phyloP scores from a whole-genome alignment of 2,888 invertebrate species.

The Leptinotarsa tumamoca region DNA sequence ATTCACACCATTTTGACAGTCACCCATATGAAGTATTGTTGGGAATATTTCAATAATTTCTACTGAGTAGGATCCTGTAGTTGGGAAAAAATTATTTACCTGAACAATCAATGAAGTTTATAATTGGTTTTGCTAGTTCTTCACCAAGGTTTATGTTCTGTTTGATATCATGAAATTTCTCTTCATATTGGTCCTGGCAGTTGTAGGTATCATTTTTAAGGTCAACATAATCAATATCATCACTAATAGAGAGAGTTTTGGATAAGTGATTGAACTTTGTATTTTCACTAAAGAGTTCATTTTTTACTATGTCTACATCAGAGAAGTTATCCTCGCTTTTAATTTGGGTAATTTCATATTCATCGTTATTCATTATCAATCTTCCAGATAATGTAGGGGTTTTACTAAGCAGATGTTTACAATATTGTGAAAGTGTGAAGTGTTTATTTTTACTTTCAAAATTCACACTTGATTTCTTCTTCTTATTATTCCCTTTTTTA shows the following conservation, averaged over 20 bases:
- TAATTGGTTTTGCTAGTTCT: neutral
- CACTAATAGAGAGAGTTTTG: neutral
- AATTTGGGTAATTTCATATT: neutral
- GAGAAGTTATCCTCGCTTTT: neutral
- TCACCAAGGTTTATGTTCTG: neutral
- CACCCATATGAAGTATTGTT: too few species aligned
- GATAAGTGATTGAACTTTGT: neutral
- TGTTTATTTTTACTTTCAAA: too few species aligned
- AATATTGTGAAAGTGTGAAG: too few species aligned
- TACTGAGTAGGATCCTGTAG: too few species aligned
- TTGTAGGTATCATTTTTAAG: neutral
- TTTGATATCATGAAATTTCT: neutral
- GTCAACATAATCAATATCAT: neutral
- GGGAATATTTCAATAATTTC: too few species aligned
- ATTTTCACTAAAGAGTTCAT: neutral
- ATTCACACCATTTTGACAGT: too few species aligned
- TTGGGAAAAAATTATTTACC: neutral
- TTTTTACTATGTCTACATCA: neutral
- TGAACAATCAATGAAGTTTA: neutral
- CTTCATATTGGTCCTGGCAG: neutral
- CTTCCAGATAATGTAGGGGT: neutral
- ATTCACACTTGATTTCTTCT: too few species aligned
- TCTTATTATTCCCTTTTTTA: too few species aligned
- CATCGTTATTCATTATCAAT: neutral
- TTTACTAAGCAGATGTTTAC: too few species aligned